These are phyloP conservation scores for Lerema accius DNA, from an alignment of 1,140 invertebrate species.

Conservation along the genomic window DNA sequence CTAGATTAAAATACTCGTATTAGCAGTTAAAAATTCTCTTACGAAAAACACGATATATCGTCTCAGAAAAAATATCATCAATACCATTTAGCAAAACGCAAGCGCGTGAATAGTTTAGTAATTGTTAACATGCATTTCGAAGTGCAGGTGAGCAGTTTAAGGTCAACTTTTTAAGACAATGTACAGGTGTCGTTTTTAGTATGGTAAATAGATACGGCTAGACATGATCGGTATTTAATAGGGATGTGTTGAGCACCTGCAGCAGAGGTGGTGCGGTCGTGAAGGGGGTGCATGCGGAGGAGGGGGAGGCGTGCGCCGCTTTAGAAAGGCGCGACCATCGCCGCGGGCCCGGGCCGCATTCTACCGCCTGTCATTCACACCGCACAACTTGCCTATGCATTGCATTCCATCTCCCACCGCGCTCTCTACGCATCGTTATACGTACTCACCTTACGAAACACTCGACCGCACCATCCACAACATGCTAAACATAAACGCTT, in stretches of 20 bases:
- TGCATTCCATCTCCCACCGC: conserved; percentile 77
- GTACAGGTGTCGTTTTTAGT: conserved; percentile 72
- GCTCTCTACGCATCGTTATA: conserved; percentile 62
- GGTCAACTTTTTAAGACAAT: conserved; percentile 74
- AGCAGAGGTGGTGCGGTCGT: conserved; percentile 66
- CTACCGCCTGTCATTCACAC: conserved; percentile 82
- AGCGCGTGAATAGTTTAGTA: conserved; percentile 34
- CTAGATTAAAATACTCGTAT: too few species aligned
- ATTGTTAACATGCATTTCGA: conserved; percentile 55
- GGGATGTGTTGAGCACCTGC: conserved; percentile 80
- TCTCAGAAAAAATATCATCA: conserved; percentile 28
- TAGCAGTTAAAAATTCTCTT: not conserved
- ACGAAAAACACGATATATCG: conserved; percentile 17
- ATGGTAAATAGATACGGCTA: conserved; percentile 77
- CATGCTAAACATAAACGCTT: conserved; percentile 58
- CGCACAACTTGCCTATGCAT: conserved; percentile 80
- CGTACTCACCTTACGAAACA: conserved; percentile 69
- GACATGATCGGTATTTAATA: conserved; percentile 80
- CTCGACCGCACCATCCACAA: conserved; percentile 52
- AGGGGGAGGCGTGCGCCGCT: conserved; percentile 67
- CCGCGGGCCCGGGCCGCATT: conserved; percentile 79
- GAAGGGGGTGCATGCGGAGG: conserved; percentile 53
- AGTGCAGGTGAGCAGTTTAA: conserved; percentile 67
- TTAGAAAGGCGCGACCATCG: conserved; percentile 82
- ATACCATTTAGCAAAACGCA: conserved; percentile 41